These are phyloP conservation scores for Gambelia wislizenii DNA, from an alignment of 2,797 vertebrate species.

Conservation along the genomic window DNA sequence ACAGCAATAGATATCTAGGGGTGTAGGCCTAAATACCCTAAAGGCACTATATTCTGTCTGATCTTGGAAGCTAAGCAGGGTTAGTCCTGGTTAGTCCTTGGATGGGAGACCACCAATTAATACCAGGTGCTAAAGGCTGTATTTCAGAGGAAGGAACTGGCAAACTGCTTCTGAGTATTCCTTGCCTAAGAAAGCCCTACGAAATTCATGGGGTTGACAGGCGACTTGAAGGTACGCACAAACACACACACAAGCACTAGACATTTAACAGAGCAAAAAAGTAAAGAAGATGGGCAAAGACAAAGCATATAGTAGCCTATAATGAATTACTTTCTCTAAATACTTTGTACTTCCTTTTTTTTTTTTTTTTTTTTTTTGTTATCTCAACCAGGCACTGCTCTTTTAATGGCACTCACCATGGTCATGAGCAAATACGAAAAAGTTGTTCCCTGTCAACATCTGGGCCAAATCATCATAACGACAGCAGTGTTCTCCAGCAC, in stretches of 20 bases:
- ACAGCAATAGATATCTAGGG: not conserved
- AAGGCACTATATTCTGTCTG: too few relatives aligned
- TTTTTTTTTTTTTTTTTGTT: conserved; percentile 24
- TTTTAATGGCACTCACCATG: conserved; percentile 88
- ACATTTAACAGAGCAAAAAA: not conserved
- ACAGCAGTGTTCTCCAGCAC: conserved; percentile 93
- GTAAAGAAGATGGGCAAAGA: conserved; percentile 26
- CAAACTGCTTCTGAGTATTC: too few relatives aligned
- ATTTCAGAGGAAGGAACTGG: too few relatives aligned
- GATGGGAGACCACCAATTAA: too few relatives aligned
- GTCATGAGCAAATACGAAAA: conserved; percentile 94
- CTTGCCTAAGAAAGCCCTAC: too few relatives aligned
- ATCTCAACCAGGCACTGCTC: conserved; percentile 44
- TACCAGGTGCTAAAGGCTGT: too few relatives aligned
- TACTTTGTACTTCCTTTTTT: conserved; percentile 47
- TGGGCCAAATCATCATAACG: conserved; percentile 90
- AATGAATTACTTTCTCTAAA: conserved; percentile 48
- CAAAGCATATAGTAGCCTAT: conserved; percentile 6
- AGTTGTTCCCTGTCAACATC: conserved; percentile 84
- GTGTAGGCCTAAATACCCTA: too few relatives aligned
- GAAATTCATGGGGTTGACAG: too few relatives aligned
- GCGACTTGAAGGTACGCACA: too few relatives aligned
- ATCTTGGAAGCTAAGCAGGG: too few relatives aligned
- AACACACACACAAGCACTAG: not conserved
- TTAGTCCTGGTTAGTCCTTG: too few relatives aligned